A percentile compares a stretch with the other conserved stretches of the same genome.
Evolutionary conservation across 92 coral and sea anemone genomes (phyloP).

Genomic region (Ricordea florida): DNA sequence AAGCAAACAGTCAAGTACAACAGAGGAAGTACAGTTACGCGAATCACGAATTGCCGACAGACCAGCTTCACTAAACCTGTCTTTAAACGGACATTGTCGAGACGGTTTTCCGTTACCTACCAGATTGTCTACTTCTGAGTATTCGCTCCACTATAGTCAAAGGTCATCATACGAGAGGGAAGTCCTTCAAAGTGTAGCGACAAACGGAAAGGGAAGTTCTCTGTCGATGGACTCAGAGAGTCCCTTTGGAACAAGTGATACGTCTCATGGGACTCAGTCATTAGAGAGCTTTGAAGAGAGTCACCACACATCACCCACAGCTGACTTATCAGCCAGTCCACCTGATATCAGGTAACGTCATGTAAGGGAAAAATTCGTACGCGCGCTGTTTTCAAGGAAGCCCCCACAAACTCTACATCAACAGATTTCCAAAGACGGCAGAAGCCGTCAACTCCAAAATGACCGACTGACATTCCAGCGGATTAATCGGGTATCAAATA

Average conservation of each 20-base stretch:
- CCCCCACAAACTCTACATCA: no score
- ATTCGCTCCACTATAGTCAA: constrained; percentile 9
- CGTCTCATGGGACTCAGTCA: constrained; percentile 52
- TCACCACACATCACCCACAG: constrained; percentile 3
- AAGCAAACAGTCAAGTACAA: no score
- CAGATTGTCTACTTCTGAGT: constrained; percentile 1
- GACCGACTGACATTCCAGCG: no score
- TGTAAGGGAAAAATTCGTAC: no score
- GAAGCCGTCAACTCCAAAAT: no score
- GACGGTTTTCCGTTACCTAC: neutral
- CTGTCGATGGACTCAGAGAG: constrained; percentile 75
- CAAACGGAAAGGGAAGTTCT: constrained; percentile 56
- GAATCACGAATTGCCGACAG: no score
- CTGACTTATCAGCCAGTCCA: neutral
- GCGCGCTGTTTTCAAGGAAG: no score
- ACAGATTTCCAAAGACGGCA: no score
- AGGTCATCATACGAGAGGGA: neutral
- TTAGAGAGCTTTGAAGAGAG: constrained; percentile 59
- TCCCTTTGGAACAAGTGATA: constrained; percentile 61
- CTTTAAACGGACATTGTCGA: neutral
- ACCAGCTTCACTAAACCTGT: constrained; percentile 22
- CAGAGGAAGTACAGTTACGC: no score
- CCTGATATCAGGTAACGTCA: neutral
- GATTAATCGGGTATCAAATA: no score
- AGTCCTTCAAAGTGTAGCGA: neutral